phyloP scores from a whole-genome alignment of 2,113 vertebrate species.

The Cololabis saira region DNA sequence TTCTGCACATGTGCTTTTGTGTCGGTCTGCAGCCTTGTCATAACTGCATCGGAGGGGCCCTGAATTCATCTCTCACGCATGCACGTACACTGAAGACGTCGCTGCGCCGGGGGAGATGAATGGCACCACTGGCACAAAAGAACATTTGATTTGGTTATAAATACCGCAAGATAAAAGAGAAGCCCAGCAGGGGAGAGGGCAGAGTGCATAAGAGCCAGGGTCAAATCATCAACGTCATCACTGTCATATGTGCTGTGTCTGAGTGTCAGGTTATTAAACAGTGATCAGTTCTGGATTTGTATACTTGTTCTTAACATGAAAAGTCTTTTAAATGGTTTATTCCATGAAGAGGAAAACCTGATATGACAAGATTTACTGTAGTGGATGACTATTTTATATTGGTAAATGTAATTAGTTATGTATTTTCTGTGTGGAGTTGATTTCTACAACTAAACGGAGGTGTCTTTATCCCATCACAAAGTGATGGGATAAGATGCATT shows the following conservation, averaged over 20 bases:
- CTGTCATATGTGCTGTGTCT: conserved; percentile 29
- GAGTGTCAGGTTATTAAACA: conserved; percentile 36
- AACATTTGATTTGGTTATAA: conserved; percentile 84
- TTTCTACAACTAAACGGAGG: too few species aligned
- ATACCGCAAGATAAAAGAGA: conserved; percentile 76
- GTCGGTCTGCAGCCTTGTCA: conserved; percentile 77
- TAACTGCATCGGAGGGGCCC: conserved; percentile 74
- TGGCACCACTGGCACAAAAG: conserved; percentile 75
- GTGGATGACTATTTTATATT: too few species aligned
- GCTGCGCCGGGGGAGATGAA: conserved; percentile 60
- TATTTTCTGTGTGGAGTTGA: too few species aligned
- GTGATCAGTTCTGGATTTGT: conserved; percentile 8
- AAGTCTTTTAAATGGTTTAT: too few species aligned
- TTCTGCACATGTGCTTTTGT: conserved; percentile 81
- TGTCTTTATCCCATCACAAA: too few species aligned
- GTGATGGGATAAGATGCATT: too few species aligned
- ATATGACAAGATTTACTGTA: too few species aligned
- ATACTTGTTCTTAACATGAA: too few species aligned
- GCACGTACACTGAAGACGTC: conserved; percentile 37
- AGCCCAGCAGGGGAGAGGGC: conserved; percentile 58
- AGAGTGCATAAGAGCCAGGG: conserved; percentile 50
- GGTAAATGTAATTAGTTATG: too few species aligned
- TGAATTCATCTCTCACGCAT: conserved; percentile 50
- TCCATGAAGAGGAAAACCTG: too few species aligned
- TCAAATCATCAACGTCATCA: conserved; percentile 32